Evolutionary conservation across 2,797 vertebrate species (phyloP).

Genomic region (Coracias cyanogaster): DNA sequence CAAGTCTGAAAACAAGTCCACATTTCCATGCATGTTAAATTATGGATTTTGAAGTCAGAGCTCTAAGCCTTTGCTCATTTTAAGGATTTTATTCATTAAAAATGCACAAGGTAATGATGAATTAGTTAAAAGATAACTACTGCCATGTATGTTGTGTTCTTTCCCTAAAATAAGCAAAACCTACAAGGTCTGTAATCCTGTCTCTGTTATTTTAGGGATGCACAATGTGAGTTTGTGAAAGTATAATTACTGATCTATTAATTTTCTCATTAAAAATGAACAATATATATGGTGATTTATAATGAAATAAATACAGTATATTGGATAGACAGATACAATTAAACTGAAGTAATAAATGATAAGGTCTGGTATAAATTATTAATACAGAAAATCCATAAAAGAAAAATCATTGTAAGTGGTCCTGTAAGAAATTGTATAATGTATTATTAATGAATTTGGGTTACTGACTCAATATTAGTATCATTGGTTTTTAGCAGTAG

Average conservation of each 20-base stretch:
- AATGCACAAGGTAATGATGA: conserved; percentile 7
- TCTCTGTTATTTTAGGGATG: not conserved
- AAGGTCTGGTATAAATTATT: not conserved
- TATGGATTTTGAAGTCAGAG: conserved; percentile 18
- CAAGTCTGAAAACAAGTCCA: not conserved
- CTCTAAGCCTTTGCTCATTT: not conserved
- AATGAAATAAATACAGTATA: not conserved
- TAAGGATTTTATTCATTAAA: not conserved
- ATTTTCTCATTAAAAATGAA: not conserved
- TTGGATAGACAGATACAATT: not conserved
- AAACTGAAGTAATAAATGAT: not conserved
- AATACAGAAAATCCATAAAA: not conserved
- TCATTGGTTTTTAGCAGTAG: not conserved
- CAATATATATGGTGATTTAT: not conserved
- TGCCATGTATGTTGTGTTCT: not conserved
- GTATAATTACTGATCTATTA: not conserved
- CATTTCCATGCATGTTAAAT: not conserved
- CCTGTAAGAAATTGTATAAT: not conserved
- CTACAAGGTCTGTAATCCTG: not conserved
- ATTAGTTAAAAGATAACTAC: conserved; percentile 1
- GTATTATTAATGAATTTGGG: not conserved
- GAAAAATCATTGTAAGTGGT: not conserved
- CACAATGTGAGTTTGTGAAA: not conserved
- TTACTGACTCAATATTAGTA: not conserved
- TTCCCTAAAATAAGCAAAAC: not conserved